phyloP scores from a whole-genome alignment of 2,113 vertebrate genomes.

The Microcebus griseorufus region DNA sequence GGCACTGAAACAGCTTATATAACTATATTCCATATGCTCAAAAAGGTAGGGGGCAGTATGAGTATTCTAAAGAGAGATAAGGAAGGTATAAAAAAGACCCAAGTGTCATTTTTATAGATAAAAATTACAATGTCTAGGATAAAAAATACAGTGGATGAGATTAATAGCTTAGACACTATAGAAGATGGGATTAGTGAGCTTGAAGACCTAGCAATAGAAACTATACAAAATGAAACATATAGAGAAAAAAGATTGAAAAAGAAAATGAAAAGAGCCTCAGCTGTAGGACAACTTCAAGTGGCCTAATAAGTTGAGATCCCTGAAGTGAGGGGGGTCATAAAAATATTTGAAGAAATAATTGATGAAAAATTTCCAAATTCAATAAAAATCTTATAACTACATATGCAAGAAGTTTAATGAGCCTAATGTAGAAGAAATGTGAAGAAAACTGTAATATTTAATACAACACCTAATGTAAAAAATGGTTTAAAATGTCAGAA shows the following conservation, averaged over 20 bases:
- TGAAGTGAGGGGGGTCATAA: not conserved
- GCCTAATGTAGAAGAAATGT: not conserved
- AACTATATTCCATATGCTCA: not conserved
- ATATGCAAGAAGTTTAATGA: not conserved
- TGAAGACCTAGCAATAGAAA: not conserved
- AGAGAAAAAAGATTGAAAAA: not conserved
- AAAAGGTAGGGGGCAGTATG: not conserved
- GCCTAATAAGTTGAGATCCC: not conserved
- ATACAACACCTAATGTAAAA: not conserved
- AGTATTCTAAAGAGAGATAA: not conserved
- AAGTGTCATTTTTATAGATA: not conserved
- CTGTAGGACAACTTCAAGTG: not conserved
- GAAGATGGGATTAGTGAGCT: not conserved
- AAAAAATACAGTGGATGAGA: not conserved
- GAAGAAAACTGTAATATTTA: not conserved
- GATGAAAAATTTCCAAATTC: not conserved
- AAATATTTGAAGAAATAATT: constrained; percentile 18
- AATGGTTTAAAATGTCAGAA: not conserved
- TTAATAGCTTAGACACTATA: not conserved
- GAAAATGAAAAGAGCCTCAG: not conserved
- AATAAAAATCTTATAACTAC: not conserved
- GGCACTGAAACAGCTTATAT: not conserved
- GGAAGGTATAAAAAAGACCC: not conserved
- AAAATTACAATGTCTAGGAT: not conserved
- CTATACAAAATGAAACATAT: not conserved